A percentile compares a stretch with the other conserved stretches of the same genome.
These are phyloP conservation scores for Drosophila setifemur DNA, from an alignment of 1,140 invertebrate species.

Conservation along the genomic window DNA sequence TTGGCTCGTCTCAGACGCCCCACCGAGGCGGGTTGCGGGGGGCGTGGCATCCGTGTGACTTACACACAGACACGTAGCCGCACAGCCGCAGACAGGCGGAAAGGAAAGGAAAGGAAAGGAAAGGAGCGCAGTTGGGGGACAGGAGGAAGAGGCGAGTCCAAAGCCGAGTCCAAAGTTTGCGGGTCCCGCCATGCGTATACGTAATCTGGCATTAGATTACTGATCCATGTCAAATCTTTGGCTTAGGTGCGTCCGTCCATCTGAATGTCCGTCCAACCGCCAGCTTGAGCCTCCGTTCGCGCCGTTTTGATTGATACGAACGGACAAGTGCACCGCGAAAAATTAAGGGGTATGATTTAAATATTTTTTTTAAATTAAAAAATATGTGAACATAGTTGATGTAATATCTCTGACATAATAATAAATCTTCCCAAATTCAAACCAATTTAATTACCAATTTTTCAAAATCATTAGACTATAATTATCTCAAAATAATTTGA, in stretches of 20 bases:
- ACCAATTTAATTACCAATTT: no score
- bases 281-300: constrained; percentile 24
- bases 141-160: neutral
- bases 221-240: constrained; percentile 83
- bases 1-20: constrained; percentile 7
- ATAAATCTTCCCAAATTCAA: no score
- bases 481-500: no score
- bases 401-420: no score
- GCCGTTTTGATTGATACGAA: constrained; percentile 79
- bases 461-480: no score
- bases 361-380: neutral
- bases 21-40: neutral
- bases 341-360: no score
- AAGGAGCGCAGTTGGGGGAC: neutral
- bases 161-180: constrained; percentile 43
- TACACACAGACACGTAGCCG: constrained; percentile 30
- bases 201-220: constrained; percentile 83
- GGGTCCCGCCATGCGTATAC: constrained; percentile 78
- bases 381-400: no score
- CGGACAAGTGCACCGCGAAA: constrained; percentile 3
- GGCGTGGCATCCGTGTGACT: constrained; percentile 46
- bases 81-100: constrained; percentile 28
- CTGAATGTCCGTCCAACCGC: constrained; percentile 11
- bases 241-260: constrained; percentile 60
- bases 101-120: neutral